These are phyloP conservation scores for Geococcyx californianus DNA, from an alignment of 2,113 vertebrate species.

Conservation along the genomic window DNA sequence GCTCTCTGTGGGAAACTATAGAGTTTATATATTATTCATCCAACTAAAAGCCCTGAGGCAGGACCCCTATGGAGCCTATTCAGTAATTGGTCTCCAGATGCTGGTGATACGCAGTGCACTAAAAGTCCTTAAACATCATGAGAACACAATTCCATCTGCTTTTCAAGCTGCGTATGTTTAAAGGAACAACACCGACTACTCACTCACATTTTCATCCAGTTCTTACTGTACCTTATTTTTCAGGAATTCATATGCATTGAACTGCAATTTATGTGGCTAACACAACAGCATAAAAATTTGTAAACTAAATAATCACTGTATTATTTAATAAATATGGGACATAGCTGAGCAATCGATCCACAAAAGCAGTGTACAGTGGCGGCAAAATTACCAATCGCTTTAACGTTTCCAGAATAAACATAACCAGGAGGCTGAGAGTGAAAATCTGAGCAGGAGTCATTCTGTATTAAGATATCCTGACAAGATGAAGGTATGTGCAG, in stretches of 20 bases:
- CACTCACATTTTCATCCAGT: conserved; percentile 5
- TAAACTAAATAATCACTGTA: conserved; percentile 4
- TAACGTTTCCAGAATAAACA: background rate
- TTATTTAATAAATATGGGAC: conserved; percentile 52
- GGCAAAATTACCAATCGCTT: background rate
- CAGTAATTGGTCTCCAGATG: conserved; percentile 80
- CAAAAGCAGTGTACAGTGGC: background rate
- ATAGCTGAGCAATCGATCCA: conserved; percentile 15
- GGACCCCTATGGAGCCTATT: conserved; percentile 70
- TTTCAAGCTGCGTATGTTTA: conserved; percentile 42
- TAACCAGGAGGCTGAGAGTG: background rate
- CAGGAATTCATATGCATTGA: background rate
- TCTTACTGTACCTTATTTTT: conserved; percentile 31
- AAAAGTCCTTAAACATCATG: conserved; percentile 69
- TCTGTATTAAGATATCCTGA: background rate
- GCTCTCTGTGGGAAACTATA: conserved; percentile 63
- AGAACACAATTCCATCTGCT: conserved; percentile 71
- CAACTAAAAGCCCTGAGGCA: conserved; percentile 74
- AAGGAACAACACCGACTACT: conserved; percentile 42
- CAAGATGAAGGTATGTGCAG: background rate
- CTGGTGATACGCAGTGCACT: conserved; percentile 48
- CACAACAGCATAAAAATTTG: background rate
- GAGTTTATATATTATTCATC: conserved; percentile 80
- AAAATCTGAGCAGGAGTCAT: background rate
- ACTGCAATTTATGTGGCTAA: conserved; percentile 14